A percentile compares a stretch with the other conserved stretches of the same genome.
Evolutionary conservation across 2,888 invertebrate genomes (phyloP).

Genomic region (Brachypalpus laphriformis): DNA sequence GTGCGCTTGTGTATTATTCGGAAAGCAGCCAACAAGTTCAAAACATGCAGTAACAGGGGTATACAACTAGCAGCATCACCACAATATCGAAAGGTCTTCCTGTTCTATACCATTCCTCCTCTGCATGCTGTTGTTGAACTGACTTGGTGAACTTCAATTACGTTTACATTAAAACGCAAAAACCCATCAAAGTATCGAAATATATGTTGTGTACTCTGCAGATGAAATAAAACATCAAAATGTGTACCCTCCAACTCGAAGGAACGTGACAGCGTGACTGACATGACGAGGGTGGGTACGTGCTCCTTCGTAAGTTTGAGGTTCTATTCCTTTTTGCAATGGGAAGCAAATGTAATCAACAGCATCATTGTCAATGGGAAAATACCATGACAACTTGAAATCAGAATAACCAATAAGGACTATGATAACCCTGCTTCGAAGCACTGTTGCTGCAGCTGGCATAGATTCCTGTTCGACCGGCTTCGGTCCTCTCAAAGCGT

Average conservation of each 20-base stretch:
- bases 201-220: constrained; percentile 15
- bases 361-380: constrained; percentile 56
- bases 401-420: constrained; percentile 51
- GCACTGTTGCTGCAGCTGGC: constrained; percentile 46
- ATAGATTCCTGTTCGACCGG: constrained; percentile 11
- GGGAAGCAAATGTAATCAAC: constrained; percentile 65
- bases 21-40: constrained; percentile 45
- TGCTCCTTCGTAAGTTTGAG: constrained; percentile 6
- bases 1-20: constrained; percentile 8
- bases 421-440: constrained; percentile 1
- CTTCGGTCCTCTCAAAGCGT: neutral
- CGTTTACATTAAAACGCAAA: constrained; percentile 72
- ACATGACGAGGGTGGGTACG: constrained; percentile 23
- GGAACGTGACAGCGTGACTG: constrained; percentile 66
- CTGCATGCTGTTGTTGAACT: constrained; percentile 27
- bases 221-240: constrained; percentile 61
- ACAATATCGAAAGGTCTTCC: constrained; percentile 15
- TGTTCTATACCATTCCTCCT: neutral
- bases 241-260: neutral
- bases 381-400: constrained; percentile 57
- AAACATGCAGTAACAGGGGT: constrained; percentile 51
- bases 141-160: constrained; percentile 70
- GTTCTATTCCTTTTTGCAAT: neutral
- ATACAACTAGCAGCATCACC: neutral
- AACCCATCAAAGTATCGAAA: constrained; percentile 73